These are phyloP conservation scores for Caenorhabditis uteleia DNA, from an alignment of 2,888 invertebrate genomes.

Conservation along the genomic window DNA sequence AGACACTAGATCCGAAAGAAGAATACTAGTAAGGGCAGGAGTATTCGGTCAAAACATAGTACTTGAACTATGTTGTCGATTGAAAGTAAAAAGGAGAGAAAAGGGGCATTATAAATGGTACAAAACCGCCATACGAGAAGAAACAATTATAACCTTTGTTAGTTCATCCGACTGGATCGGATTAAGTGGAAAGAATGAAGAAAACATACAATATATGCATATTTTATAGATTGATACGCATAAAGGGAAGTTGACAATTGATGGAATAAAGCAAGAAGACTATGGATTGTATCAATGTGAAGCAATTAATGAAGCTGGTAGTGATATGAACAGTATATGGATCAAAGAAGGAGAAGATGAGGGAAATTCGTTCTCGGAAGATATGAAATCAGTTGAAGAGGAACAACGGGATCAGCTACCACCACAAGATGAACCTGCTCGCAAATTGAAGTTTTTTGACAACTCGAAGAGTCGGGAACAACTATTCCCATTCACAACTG, in stretches of 20 bases:
- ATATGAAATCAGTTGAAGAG: constrained; percentile 25
- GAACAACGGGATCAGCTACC: background rate
- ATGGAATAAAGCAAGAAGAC: constrained; percentile 28
- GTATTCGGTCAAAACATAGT: too few relatives aligned
- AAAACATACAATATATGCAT: too few relatives aligned
- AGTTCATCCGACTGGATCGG: too few relatives aligned
- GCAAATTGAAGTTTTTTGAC: constrained; percentile 26
- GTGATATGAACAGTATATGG: constrained; percentile 84
- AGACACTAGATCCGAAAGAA: too few relatives aligned
- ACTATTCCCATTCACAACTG: constrained; percentile 31
- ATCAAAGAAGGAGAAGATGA: constrained; percentile 45
- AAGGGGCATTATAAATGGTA: too few relatives aligned
- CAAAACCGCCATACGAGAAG: too few relatives aligned
- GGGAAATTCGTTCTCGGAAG: constrained; percentile 2
- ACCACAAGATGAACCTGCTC: too few relatives aligned
- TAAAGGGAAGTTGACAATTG: constrained; percentile 33
- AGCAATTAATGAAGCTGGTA: constrained; percentile 87
- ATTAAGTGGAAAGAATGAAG: too few relatives aligned
- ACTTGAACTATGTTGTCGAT: too few relatives aligned
- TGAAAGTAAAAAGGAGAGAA: background rate
- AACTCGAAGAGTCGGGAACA: constrained; percentile 22
- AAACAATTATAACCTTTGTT: too few relatives aligned
- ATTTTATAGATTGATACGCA: constrained; percentile 35
- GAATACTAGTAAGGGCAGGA: too few relatives aligned
- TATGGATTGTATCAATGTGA: constrained; percentile 91